Base-by-base conservation (phyloP, 2,113 vertebrate genomes). In the Formicarius rufipectus region DNA sequence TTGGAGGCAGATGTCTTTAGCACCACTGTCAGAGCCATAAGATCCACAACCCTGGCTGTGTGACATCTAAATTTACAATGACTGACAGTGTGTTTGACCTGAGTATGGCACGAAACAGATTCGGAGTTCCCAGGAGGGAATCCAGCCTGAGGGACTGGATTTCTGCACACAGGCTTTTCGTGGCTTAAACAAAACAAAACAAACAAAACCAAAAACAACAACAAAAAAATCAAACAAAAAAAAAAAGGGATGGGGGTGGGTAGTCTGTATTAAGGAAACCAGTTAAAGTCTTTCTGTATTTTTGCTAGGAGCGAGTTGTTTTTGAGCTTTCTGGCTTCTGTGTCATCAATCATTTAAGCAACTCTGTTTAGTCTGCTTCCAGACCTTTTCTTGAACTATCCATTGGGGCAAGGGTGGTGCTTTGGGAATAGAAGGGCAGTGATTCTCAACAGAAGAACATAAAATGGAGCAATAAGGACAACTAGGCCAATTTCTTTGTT, bases 391-490 rank as follows among this genome's bases (percentile, higher is more conserved):
- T 84, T 94, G 49, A 84, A 62, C 80, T 92, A 73, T 60, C 56
- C 24, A 49, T 87, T 25, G 28, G 33, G 78, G 67, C 63, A 20
- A 23, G 37, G 24, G 17, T 7, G 35, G 23, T 62, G 18, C 47
- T 72, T 73, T 78, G 37, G 47, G 58, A 91, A 6, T 44, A 90
- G 40, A 86, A 93, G 31, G 11, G 14, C 49, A 86, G 37, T 60
- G 58, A 89, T 74, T 86, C 62, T 71, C 74, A 50, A 83, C 30
- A 89, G 85, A 90, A 83, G 81, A 79, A 59, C 27, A 59, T 45
- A 94, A 95, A 94, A 73, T 44, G 10, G 33, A 95, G 40, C 64
- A 84, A 64, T 60, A 84, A 89, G 58, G 45, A 82, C 91, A 81
- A 39, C 35, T 76, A 90, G 90, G 64, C 25, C 78, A 91, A 55